Evolutionary conservation across 2,888 invertebrate genomes (phyloP), one percentile per base, ranked within the genome.

Genomic region (Pandemis heparana): DNA sequence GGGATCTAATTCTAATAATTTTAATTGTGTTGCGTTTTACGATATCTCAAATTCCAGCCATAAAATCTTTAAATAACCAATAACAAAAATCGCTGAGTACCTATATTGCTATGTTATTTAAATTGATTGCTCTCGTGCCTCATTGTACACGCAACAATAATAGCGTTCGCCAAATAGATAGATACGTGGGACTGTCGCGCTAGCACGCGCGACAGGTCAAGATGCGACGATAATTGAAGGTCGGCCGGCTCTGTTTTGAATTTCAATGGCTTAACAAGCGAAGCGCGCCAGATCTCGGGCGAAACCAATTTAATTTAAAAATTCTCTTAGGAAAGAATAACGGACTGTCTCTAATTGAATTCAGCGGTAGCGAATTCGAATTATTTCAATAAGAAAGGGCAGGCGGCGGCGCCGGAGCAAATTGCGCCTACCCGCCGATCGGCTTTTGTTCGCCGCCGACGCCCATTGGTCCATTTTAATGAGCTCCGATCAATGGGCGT

Each of bases 401-500:
- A 85, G 83, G 84, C 87, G 77, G 83, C 89, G 91, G 90, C 90
- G 90, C 87, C 88, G 85, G 81, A 85, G 91, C 92, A 90, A 92
- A 93, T 92, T 92, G 92, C 86, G 83, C 85, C 82, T 86, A 82
- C 88, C 78, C 78, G 80, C 81, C 79, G 81, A 88, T 84, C 85
- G 89, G 86, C 88, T 91, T 91, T 92, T 92, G 87, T 87, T 79
- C 81, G 76, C 66, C 83, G 80, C 81, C 83, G 82, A 81, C 80
- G 82, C 85, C 86, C 85, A 92, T 93, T 93, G 93, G 92, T 86
- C 81, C 82, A 85, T 87, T 91, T 90, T 92, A 93, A 92, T 92
- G 91, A 92, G 92, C 88, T 83, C 82, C 89, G 89, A 92, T 92
- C 91, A 92, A 92, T 92, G 92, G 92, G 92, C 92, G 93, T 93